A percentile compares a stretch with the other conserved stretches of the same genome.
phyloP scores from a whole-genome alignment of 2,888 invertebrate genomes.

The Therioaphis trifolii region DNA sequence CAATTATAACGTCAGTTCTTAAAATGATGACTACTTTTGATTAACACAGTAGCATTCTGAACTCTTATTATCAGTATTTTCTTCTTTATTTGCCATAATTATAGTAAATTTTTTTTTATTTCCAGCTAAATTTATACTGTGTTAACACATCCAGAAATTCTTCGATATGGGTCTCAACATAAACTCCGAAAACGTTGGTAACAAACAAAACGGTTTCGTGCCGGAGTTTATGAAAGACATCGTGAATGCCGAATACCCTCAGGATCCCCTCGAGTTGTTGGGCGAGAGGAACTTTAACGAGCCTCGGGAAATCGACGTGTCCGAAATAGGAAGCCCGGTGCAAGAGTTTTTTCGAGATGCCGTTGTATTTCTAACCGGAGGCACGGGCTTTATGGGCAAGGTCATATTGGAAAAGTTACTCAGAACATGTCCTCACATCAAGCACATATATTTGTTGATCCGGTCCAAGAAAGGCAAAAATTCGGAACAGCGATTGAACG shows the following conservation, averaged over 20 bases:
- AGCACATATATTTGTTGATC: constrained; percentile 74
- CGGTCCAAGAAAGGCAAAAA: constrained; percentile 73
- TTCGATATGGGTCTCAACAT: no score
- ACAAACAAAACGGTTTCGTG: constrained; percentile 29
- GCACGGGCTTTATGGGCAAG: constrained; percentile 80
- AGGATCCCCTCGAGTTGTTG: constrained; percentile 65
- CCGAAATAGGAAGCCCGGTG: constrained; percentile 69
- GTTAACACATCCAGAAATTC: no score
- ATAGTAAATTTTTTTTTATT: no score
- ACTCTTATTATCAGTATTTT: no score
- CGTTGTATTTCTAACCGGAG: constrained; percentile 85
- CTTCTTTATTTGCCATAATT: no score
- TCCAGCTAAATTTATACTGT: no score
- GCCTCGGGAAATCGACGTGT: constrained; percentile 61
- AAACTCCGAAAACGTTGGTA: no score
- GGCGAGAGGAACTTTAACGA: constrained; percentile 64
- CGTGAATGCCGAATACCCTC: constrained; percentile 63
- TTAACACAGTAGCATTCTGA: no score
- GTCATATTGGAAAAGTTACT: constrained; percentile 77
- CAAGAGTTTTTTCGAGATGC: constrained; percentile 77
- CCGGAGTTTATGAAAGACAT: constrained; percentile 62
- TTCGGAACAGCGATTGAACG: constrained; percentile 71
- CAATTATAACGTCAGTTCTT: no score
- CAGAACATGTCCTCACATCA: constrained; percentile 73
- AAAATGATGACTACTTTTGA: no score